Evolutionary conservation across 1,140 invertebrate genomes (phyloP).

Genomic region (Lepidurus couesii): DNA sequence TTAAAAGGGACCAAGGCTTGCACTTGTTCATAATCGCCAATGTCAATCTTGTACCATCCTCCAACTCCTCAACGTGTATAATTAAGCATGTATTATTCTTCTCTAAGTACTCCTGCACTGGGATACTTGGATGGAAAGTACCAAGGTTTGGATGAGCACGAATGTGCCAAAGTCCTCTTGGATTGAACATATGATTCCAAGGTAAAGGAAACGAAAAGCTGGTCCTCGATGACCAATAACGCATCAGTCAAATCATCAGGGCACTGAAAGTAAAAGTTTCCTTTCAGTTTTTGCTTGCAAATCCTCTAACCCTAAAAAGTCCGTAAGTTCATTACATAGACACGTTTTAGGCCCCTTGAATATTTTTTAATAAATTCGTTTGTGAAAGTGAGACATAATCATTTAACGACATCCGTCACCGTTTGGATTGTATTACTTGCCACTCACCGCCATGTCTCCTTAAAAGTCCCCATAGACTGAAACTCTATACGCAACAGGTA

Average conservation of each 20-base stretch:
- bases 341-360: too few species aligned
- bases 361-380: too few species aligned
- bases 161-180: background rate
- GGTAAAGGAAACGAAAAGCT: background rate
- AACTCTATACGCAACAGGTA: too few species aligned
- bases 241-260: background rate
- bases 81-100: background rate
- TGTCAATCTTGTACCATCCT: slow-evolving; percentile 4
- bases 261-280: background rate
- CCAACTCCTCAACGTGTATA: background rate
- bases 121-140: background rate
- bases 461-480: too few species aligned
- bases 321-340: too few species aligned
- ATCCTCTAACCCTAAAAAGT: too few species aligned
- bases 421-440: too few species aligned
- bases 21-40: background rate
- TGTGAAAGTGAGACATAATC: too few species aligned
- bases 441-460: too few species aligned
- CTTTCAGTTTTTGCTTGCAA: background rate
- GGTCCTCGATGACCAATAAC: background rate
- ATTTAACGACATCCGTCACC: too few species aligned
- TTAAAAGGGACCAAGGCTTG: background rate
- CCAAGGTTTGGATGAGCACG: slow-evolving; percentile 15
- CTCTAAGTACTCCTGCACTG: background rate
- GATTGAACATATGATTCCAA: background rate